Percentiles rank a stretch among this genome's conserved stretches.
Evolutionary conservation across 2,797 vertebrate species (phyloP).

Genomic region (Octomys mimax): DNA sequence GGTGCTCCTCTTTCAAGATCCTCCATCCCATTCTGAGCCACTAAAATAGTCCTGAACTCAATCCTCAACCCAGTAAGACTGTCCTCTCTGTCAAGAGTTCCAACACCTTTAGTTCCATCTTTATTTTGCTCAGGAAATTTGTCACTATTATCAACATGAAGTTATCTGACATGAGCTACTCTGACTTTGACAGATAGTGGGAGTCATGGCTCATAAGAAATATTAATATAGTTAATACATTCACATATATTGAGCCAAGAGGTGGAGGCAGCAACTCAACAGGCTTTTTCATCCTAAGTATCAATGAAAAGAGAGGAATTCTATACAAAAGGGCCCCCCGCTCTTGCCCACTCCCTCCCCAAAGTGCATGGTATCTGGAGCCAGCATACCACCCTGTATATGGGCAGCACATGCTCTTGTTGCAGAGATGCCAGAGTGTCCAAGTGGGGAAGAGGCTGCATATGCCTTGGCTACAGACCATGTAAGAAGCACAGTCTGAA

Average conservation of each 20-base stretch:
- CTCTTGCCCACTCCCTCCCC: too few relatives aligned
- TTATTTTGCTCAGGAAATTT: background rate
- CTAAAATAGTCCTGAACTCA: background rate
- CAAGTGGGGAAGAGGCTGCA: too few relatives aligned
- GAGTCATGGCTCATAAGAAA: background rate
- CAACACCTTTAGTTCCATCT: background rate
- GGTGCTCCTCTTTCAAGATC: background rate
- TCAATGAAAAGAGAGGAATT: background rate
- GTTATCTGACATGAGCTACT: rapidly evolving
- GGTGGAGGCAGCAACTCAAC: rapidly evolving
- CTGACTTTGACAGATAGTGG: rapidly evolving
- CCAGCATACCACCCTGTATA: rapidly evolving
- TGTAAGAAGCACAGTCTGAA: rapidly evolving
- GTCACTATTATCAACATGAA: background rate
- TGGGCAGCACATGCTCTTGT: rapidly evolving
- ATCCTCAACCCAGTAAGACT: background rate
- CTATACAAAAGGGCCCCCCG: background rate
- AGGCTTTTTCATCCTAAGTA: background rate
- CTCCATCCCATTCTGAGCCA: background rate
- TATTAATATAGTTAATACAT: background rate
- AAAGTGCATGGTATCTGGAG: too few relatives aligned
- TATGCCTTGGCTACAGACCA: rapidly evolving
- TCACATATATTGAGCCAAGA: background rate
- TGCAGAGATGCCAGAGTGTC: rapidly evolving
- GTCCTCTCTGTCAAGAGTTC: background rate